Base-by-base conservation (phyloP, 2,888 invertebrate species). In the Fragum sueziense region DNA sequence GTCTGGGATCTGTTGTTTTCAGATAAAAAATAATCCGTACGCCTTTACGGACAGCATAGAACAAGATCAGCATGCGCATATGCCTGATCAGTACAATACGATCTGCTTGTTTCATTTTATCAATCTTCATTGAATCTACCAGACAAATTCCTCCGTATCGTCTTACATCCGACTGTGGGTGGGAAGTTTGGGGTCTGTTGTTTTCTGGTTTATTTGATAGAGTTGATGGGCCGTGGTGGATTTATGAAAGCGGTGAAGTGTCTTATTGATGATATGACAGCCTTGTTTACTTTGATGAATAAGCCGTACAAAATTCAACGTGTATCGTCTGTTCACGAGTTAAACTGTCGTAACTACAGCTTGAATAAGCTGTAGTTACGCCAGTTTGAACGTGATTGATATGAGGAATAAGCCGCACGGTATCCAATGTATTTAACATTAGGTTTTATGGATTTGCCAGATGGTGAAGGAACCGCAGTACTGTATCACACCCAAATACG, bases 231-330 rank as follows among this genome's bases (percentile, higher is more conserved):
- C 27, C 57, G 29, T 25, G 29, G 29, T 27, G 29, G 57, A 29
- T 57, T 57, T 57, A 57, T 57, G 57, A 57, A 57, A 57, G 57
- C 11, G 25, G 27, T 57, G 57, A 57, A 57, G 57, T 57, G 25
- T 57, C 34, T 33, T 62, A 62, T 62, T 62, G 62, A 62, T 62
- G 62, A 34, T 34, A 62, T 62, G 62, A 62, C 62, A 62, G 62
- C 17, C 62, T 62, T 62, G 62, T 62, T 62, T 62, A 62, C 62
- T 62, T 62, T 62, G 62, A 62, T 62, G 62, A 62, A 62, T 62
- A 62, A 25, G 31, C n/a, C 62, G 34, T 62, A 34, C 33, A 62
- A 29, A 17, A 62, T 62, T 33, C n/a, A n/a, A n/a, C n/a, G n/a
- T n/a, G n/a, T n/a, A n/a, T n/a, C n/a, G n/a, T n/a, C n/a, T n/a